These are phyloP conservation scores for Rafetus swinhoei DNA, from an alignment of 2,113 vertebrate species.

Conservation along the genomic window DNA sequence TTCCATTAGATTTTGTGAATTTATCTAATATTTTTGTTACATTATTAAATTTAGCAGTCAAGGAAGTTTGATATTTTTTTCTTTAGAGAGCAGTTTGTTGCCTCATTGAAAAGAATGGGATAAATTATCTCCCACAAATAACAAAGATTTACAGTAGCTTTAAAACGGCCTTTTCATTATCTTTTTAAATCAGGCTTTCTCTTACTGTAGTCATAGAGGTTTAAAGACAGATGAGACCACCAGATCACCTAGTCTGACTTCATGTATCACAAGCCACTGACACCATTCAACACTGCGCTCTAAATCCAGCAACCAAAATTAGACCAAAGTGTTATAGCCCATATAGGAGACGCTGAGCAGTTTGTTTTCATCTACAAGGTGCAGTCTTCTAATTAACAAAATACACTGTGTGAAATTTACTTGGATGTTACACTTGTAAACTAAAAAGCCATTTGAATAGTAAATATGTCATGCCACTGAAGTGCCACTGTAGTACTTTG, in stretches of 20 bases:
- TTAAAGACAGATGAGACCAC: background rate
- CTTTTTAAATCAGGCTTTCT: slow-evolving; percentile 1
- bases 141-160: slow-evolving; percentile 1
- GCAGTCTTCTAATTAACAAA: slow-evolving; percentile 46
- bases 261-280: background rate
- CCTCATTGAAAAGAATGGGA: slow-evolving; percentile 2
- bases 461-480: background rate
- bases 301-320: background rate
- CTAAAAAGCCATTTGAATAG: background rate
- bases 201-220: background rate
- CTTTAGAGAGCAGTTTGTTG: slow-evolving; percentile 16
- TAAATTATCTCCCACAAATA: background rate
- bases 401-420: slow-evolving; percentile 22
- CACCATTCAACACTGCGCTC: background rate
- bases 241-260: background rate
- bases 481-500: background rate
- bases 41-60: slow-evolving; percentile 4
- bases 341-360: slow-evolving; percentile 6
- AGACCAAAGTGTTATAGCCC: background rate
- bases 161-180: slow-evolving; percentile 45
- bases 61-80: background rate
- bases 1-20: background rate
- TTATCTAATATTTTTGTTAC: background rate
- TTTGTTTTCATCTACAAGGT: slow-evolving; percentile 49
- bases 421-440: slow-evolving; percentile 45